Evolutionary conservation across 1,140 invertebrate species (phyloP), one percentile per base, ranked within the genome.

Genomic region (Hycleus phaleratus): DNA sequence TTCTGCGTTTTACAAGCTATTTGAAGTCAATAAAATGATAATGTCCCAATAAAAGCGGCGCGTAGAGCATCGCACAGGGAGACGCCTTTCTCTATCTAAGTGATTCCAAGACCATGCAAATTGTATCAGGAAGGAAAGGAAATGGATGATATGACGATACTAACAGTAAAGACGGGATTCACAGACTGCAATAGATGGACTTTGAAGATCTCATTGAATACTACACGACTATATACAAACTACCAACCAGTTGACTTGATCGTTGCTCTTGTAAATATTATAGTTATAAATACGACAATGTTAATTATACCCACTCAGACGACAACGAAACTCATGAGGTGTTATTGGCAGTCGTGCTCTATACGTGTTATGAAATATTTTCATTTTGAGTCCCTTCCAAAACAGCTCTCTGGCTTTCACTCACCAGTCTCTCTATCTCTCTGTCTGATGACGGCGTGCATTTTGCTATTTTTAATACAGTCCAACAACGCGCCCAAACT

Each of bases 1-100:
- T 64, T 66, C 62, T 65, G 67, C 72, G 71, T 72, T 73, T 73
- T 75, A 74, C 73, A 75, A 75, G 71, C 73, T 70, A 74, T 75
- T 75, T 73, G 70, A 70, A 75, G 73, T 75, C 73, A 71, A 73
- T 75, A 74, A 74, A 75, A 75, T 74, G 73, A 74, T 74, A 74
- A 75, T 75, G 71, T 68, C 63, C 70, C 72, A 74, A 74, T 74
- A 74, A 74, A 74, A 72, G 70, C 66, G 67, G 56, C 65, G 65
- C 61, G 62, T 61, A 58, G 65, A 64, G 64, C 65, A 61, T 60
- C 58, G 56, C 60, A 54, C 60, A 43, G 60, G 51, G 62, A 66
- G 43, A 12, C 53, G 38, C 52, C 58, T 56, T 62, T 56, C 60
- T 61, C 49, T 52, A 63, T 60, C 65, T 68, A 71, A 71, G 70